These are phyloP conservation scores for Chaenocephalus aceratus DNA, from an alignment of 2,113 vertebrate genomes.

Conservation along the genomic window DNA sequence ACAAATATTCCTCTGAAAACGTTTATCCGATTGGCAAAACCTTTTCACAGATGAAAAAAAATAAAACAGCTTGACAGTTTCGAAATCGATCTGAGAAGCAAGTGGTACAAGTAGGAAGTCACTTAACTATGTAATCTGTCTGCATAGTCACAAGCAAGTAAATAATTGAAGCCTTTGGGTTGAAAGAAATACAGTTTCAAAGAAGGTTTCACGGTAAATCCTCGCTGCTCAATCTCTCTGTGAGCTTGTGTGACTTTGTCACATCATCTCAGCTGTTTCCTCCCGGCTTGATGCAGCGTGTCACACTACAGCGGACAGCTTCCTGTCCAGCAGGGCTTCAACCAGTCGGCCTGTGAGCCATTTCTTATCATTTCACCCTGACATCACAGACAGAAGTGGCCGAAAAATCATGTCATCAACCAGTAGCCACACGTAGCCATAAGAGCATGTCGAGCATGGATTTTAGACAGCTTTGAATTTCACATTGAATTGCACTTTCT, in stretches of 20 bases:
- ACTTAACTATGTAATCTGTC: too few relatives aligned
- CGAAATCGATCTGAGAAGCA: neutral
- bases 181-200: too few relatives aligned
- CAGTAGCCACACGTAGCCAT: neutral
- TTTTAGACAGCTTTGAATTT: neutral
- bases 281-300: constrained; percentile 45
- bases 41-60: too few relatives aligned
- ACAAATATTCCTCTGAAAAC: too few relatives aligned
- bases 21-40: too few relatives aligned
- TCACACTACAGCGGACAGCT: constrained; percentile 46
- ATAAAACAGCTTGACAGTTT: neutral
- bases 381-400: constrained; percentile 11
- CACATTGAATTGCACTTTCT: neutral
- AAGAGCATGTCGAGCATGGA: neutral
- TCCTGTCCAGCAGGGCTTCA: constrained; percentile 24
- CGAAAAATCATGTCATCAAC: constrained; percentile 12
- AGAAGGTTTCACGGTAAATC: too few relatives aligned
- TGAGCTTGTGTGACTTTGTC: neutral
- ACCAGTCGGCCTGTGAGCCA: constrained; percentile 26
- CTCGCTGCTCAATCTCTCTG: too few relatives aligned
- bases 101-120: neutral
- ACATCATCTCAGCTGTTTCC: constrained; percentile 44
- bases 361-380: constrained; percentile 24
- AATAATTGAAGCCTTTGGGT: too few relatives aligned
- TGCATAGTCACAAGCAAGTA: too few relatives aligned